Conservation (phyloP, 2,888 invertebrate species). For the Phymatocera aterrima region DNA sequence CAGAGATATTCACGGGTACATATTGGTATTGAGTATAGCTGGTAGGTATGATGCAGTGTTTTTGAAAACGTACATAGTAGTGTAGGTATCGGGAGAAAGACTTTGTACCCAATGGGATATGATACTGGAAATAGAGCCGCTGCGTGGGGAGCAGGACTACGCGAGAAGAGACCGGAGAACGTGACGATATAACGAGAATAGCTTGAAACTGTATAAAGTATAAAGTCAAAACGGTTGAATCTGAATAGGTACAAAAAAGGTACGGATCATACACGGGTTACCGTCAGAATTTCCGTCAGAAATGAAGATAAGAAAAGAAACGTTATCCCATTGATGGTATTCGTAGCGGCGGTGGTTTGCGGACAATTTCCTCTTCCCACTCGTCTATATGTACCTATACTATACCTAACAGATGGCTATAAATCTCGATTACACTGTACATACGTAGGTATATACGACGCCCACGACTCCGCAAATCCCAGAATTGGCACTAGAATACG, state of each 20-base stretch:
- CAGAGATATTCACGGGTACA: no score
- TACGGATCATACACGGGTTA: no score
- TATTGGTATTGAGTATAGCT: no score
- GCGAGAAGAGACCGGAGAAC: neutral
- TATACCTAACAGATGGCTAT: neutral
- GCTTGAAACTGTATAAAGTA: neutral
- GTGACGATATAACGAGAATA: conserved; percentile 1
- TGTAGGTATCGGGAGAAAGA: no score
- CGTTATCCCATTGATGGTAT: neutral
- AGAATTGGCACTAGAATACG: neutral
- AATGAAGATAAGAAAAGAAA: neutral
- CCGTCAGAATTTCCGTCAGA: no score
- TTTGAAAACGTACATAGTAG: no score
- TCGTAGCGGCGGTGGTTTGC: neutral
- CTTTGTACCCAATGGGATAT: no score
- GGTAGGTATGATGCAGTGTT: no score
- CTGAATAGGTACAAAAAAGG: no score
- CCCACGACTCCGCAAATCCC: conserved; percentile 6
- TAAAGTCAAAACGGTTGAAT: no score
- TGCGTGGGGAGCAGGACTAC: neutral
- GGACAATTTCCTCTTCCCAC: neutral
- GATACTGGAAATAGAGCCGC: neutral
- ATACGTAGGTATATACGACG: no score
- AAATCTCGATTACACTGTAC: conserved; percentile 12
- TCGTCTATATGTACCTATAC: conserved; percentile 5